Evolutionary conservation across 2,113 vertebrate species (phyloP).

Genomic region (Crocuta crocuta): DNA sequence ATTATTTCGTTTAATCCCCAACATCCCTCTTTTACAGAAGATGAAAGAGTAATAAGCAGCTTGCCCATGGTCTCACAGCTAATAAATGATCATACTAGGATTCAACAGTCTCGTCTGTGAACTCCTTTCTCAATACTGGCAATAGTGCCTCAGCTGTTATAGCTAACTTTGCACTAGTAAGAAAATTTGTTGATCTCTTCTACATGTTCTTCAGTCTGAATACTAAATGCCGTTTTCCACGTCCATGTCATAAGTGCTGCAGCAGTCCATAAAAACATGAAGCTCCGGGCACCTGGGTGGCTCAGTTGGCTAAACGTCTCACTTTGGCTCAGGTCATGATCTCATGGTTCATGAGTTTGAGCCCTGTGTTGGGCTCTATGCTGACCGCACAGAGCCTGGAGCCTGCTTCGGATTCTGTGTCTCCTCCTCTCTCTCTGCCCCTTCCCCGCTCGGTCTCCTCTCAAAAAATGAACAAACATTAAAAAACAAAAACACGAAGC

Average conservation of each 20-base stretch:
- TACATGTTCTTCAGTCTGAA: not conserved
- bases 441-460: too few species aligned
- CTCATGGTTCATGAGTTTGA: too few species aligned
- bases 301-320: too few species aligned
- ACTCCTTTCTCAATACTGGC: not conserved
- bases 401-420: too few species aligned
- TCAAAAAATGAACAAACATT: too few species aligned
- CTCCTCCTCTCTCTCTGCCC: too few species aligned
- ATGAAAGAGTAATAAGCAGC: not conserved
- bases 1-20: not conserved
- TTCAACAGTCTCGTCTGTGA: not conserved
- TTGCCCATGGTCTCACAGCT: not conserved
- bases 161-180: not conserved
- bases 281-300: not conserved
- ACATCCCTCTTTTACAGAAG: not conserved
- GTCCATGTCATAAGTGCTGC: not conserved
- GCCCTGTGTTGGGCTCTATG: too few species aligned
- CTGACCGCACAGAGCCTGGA: too few species aligned
- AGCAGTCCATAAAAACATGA: not conserved
- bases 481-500: not conserved
- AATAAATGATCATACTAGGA: not conserved
- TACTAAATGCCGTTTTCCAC: not conserved
- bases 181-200: not conserved
- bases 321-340: too few species aligned
- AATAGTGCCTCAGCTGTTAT: not conserved